Evolutionary conservation across 2,797 vertebrate species (phyloP).

Genomic region (Paramormyrops hopkinsi): DNA sequence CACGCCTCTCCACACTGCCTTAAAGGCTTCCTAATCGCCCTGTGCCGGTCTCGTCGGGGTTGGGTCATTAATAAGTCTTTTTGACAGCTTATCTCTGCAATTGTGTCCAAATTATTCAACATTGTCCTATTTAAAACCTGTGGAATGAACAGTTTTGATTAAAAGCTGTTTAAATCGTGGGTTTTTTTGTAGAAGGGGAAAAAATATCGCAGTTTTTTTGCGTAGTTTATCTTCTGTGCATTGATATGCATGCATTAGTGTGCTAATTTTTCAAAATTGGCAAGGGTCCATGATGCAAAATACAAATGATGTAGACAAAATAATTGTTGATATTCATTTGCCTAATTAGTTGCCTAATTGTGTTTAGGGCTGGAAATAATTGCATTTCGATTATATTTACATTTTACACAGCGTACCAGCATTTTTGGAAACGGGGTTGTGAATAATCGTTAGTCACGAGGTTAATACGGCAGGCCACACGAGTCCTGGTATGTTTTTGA

Average conservation of each 20-base stretch:
- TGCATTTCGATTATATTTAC: not conserved
- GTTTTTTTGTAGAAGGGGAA: not conserved
- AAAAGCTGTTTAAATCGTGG: not conserved
- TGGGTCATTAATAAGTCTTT: not conserved
- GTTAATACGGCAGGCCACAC: not conserved
- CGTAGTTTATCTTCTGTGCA: not conserved
- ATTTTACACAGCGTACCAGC: not conserved
- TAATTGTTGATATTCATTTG: not conserved
- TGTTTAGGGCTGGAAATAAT: not conserved
- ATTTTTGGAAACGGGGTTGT: not conserved
- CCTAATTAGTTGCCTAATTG: not conserved
- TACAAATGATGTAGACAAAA: not conserved
- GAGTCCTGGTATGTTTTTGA: not conserved
- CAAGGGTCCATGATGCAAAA: not conserved
- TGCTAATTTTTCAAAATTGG: not conserved
- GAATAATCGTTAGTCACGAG: not conserved
- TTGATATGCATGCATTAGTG: not conserved
- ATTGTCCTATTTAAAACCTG: not conserved
- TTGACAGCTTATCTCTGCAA: constrained; percentile 1
- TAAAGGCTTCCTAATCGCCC: not conserved
- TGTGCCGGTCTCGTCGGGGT: not conserved
- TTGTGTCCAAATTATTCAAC: constrained; percentile 1
- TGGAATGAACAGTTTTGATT: constrained; percentile 5
- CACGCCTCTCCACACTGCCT: not conserved
- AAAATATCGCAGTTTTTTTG: not conserved